Base-by-base conservation (phyloP, 2,113 vertebrate genomes). In the Eudorcas thomsonii region DNA sequence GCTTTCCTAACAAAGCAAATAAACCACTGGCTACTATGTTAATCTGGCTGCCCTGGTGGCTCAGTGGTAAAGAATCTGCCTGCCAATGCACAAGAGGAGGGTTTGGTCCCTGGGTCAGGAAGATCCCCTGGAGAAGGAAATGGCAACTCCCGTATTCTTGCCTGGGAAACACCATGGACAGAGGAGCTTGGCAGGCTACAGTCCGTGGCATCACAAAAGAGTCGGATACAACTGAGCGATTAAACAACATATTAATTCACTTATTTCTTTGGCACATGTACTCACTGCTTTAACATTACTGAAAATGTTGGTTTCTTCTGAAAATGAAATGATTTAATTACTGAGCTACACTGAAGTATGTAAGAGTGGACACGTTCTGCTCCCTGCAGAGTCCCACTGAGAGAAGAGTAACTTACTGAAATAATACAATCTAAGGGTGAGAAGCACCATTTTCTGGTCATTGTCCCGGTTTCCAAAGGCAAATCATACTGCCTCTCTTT, bases 1-100 rank as follows among this genome's bases (percentile, higher is more conserved):
- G n/a, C 43, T 90, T 97, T 64, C 60, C 71, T 91, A 92, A 57
- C 23, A 88, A 90, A 93, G 52, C 52, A 84, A 90, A 82, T 14
- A 25, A 10, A 62, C 10, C 26, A 36, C 26, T 54, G 28, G 59
- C 36, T 88, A 91, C 78, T 50, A 33, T 7, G 36, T 17, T 60
- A 55, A 30, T 62, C 88, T 59, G 39, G 23, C 39, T 77, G 7
- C 39, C 12, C 71, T 43, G 71, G 71, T 43, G 39, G 23, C 6
- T 43, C 6, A 77, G 6, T 77, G 71, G 71, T 77, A 26, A 77
- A 43, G 39, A 77, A 43, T 4, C 71, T 2, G 1, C 71, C 39
- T 77, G 71, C 23, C 12, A 43, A 15, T 0, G 39, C 12, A 77
- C 23, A 26, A 77, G 39, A 43, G 39, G 39, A 77, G 39, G 39